Evolutionary conservation across 2,888 invertebrate species (phyloP), one percentile per base, ranked within the genome.

Genomic region (Synergus laeviventris): DNA sequence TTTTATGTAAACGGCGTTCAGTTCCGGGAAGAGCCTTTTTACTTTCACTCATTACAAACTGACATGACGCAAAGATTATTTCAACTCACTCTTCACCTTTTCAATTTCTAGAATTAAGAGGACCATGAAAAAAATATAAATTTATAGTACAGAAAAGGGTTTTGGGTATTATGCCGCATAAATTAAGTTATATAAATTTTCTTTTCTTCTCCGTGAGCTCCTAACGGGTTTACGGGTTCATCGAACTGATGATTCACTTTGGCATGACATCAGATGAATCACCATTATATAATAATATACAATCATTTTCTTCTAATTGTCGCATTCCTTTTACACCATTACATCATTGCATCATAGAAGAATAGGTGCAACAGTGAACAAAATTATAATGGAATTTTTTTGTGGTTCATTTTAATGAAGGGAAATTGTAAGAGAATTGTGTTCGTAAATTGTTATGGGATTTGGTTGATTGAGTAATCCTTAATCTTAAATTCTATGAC

Each of bases 11-110:
- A 74, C 49, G 64, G 49, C 81, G 79, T 79, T 83, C 81, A 79
- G 83, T 85, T 88, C 87, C 88, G 87, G 86, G 87, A 84, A 86
- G 84, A 85, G 78, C 78, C 81, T 78, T 74, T 79, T 76, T 86
- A 88, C 89, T 89, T 89, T 89, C 89, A 88, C 89, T 87, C 85
- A 87, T 88, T 84, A 83, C 82, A 82, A 83, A 78, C 84, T 82
- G 83, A 86, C 86, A 83, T 85, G 87, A 87, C 85, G 85, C 83
- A 83, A 85, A 84, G 84, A 78, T 79, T 79, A 81, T 83, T 84
- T 83, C 76, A 74, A 78, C 74, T 77, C 74, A 74, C 73, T 66
- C 59, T 77, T 61, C 42, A 16, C n/a, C 36, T 64, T 36, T 36
- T 39, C 61, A 39, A 31, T 70, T 16, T 18, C 49, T 11, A 49